These are phyloP conservation scores for Percopsis omiscomaycus DNA, from an alignment of 2,797 vertebrate genomes.

Conservation along the genomic window DNA sequence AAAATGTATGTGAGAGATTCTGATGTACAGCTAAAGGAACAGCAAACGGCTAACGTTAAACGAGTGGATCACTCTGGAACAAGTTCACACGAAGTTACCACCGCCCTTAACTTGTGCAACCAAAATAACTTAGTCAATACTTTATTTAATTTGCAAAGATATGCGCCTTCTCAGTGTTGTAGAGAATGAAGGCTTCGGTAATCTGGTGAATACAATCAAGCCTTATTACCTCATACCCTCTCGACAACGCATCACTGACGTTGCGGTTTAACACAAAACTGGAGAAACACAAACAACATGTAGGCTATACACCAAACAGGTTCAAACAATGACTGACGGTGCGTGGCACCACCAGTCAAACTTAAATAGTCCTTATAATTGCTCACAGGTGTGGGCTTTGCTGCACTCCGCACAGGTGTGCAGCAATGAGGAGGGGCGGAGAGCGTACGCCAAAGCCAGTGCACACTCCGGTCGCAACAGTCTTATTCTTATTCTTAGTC, in stretches of 20 bases:
- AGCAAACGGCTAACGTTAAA: constrained; percentile 2
- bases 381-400: too few relatives aligned
- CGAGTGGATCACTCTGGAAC: constrained; percentile 3
- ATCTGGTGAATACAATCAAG: not conserved
- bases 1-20: constrained; percentile 11
- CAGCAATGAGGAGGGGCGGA: too few relatives aligned
- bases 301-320: too few relatives aligned
- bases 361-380: too few relatives aligned
- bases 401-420: too few relatives aligned
- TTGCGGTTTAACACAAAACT: too few relatives aligned
- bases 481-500: too few relatives aligned
- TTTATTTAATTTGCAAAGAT: not conserved
- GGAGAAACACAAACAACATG: too few relatives aligned
- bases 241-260: not conserved
- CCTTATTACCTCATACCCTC: not conserved
- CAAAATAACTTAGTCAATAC: constrained; percentile 11
- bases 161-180: not conserved
- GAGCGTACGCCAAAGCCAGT: too few relatives aligned
- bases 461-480: too few relatives aligned
- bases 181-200: not conserved
- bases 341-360: too few relatives aligned
- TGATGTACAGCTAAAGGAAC: not conserved
- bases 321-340: too few relatives aligned
- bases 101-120: constrained; percentile 10
- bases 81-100: constrained; percentile 17